Conservation (phyloP, 2,888 invertebrate genomes). For the Pterobdella sp. region DNA sequence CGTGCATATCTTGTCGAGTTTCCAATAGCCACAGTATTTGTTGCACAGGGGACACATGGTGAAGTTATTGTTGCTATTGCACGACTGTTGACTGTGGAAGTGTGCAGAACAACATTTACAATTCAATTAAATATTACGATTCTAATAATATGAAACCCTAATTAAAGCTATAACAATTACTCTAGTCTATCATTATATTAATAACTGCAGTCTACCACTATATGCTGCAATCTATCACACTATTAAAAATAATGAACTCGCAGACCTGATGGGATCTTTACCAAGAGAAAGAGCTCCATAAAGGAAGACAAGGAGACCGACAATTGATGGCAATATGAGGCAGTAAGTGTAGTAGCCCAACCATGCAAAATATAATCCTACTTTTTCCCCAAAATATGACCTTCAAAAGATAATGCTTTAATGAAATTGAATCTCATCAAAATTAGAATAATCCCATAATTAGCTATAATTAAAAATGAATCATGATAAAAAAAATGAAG, state of each 20-base stretch:
- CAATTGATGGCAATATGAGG: slow-evolving; percentile 61
- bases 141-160: no score
- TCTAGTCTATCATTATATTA: no score
- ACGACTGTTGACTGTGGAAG: slow-evolving; percentile 44
- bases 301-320: slow-evolving; percentile 48
- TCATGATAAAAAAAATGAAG: slow-evolving; percentile 3
- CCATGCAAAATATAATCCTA: slow-evolving; percentile 85
- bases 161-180: no score
- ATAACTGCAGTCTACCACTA: no score
- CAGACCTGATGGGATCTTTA: slow-evolving; percentile 41
- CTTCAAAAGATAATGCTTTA: no score
- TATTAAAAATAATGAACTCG: no score
- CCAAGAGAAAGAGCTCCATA: slow-evolving; percentile 46
- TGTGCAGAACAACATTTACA: no score
- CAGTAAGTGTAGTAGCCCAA: slow-evolving; percentile 87
- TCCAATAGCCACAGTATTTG: slow-evolving; percentile 48
- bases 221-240: no score
- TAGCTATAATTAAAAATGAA: no score
- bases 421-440: no score
- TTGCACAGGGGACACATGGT: slow-evolving; percentile 51
- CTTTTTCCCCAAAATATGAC: slow-evolving; percentile 50
- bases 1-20: slow-evolving; percentile 45
- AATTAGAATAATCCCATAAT: no score
- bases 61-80: slow-evolving; percentile 43
- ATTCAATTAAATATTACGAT: no score